Evolutionary conservation across 1,140 invertebrate species (phyloP).

Genomic region (Eriosoma lanigerum): DNA sequence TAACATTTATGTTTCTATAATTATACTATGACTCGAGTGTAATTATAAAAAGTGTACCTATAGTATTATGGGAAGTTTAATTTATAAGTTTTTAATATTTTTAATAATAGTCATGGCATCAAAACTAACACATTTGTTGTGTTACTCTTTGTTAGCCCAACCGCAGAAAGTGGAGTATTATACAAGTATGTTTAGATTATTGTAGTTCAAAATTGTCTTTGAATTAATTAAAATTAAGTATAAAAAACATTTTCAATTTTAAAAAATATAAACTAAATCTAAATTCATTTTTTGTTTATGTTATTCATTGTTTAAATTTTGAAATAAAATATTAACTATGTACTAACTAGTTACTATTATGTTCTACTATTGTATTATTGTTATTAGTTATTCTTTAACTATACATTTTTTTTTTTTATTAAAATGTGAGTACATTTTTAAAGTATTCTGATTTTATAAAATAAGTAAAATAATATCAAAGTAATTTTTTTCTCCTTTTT

Average conservation of each 20-base stretch:
- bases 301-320: too few species aligned
- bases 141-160: conserved; percentile 36
- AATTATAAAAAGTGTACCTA: not conserved
- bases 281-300: too few species aligned
- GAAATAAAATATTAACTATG: too few species aligned
- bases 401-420: too few species aligned
- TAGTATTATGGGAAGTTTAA: conserved; percentile 21
- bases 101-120: conserved; percentile 14
- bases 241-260: not conserved
- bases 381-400: too few species aligned
- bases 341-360: too few species aligned
- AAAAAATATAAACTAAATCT: too few species aligned
- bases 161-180: conserved; percentile 47
- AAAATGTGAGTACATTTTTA: not conserved
- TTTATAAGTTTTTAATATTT: conserved; percentile 24
- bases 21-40: not conserved
- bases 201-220: not conserved
- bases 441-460: too few species aligned
- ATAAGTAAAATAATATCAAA: not conserved
- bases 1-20: conserved; percentile 4
- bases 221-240: not conserved
- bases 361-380: too few species aligned
- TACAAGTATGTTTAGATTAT: conserved; percentile 43
- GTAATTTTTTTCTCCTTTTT: conserved; percentile 55
- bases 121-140: conserved; percentile 41